Evolutionary conservation across 92 coral and sea anemone genomes (phyloP), one percentile per base, ranked within the genome.

Genomic region (Paragorgia papillata): DNA sequence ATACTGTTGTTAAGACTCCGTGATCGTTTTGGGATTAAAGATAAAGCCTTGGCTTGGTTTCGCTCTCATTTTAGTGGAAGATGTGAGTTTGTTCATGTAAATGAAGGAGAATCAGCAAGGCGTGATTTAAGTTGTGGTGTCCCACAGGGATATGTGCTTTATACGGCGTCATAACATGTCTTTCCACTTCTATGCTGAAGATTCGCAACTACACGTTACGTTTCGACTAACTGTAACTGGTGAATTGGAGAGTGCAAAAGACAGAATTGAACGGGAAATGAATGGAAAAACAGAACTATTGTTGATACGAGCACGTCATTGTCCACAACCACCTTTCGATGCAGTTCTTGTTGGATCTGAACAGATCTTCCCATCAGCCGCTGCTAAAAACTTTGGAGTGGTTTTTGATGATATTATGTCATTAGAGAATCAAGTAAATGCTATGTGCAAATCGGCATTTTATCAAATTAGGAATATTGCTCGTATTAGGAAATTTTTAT

Each of bases 1-100:
- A 59, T 79, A 31, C 48, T 84, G 65, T 41, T 84, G 32, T 31
- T 34, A 25, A 32, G 88, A 20, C 74, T 84, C 12, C 10, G 18
- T 14, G 53, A 31, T 28, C 19, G 43, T 13, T 84, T 84, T 71
- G 80, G 81, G n/a, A 84, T 84, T 19, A 64, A 33, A 0, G 87
- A 74, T 18, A 77, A 63, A 22, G 87, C 83, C 15, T 39, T 76
- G 25, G 75, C 62, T 17, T 84, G 81, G 83, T 66, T 77, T 61
- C 61, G 37, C 19, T 84, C 79, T 8, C 77, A 69, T 25, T 35
- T 78, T 19, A 27, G 33, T 8, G 21, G 69, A 3, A 69, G 83
- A 34, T 57, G 83, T 14, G 79, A 66, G 29, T 66, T 69, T 57
- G 80, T 78, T 46, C 49, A 69, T 26, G 66, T 80, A 46, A 62